A percentile compares a stretch with the other conserved stretches of the same genome.
phyloP scores from a whole-genome alignment of 92 coral and sea anemone species.

The Zoanthus sociatus region DNA sequence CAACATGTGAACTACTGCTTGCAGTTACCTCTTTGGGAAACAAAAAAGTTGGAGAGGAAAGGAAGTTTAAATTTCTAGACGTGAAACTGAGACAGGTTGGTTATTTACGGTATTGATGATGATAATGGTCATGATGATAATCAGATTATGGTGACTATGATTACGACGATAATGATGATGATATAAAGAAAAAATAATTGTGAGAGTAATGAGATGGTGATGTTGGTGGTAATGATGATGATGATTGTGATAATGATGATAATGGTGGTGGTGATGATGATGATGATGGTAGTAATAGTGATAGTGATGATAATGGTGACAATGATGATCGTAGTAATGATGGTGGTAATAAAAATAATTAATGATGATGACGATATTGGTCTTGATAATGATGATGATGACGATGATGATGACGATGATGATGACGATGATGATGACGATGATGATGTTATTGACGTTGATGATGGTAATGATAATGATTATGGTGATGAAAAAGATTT shows the following conservation, averaged over 20 bases:
- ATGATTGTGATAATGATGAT: too few species aligned
- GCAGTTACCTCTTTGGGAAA: not conserved
- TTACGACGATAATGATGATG: not conserved
- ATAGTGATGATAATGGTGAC: not conserved
- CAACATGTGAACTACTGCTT: slow-evolving; percentile 31
- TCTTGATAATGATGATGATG: too few species aligned
- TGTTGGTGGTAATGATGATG: too few species aligned
- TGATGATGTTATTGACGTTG: too few species aligned
- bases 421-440: too few species aligned
- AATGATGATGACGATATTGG: too few species aligned
- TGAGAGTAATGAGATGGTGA: not conserved
- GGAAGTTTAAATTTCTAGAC: not conserved
- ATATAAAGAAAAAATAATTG: not conserved
- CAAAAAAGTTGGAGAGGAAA: not conserved
- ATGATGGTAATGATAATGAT: not conserved
- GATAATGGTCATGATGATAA: not conserved
- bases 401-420: too few species aligned
- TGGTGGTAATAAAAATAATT: not conserved
- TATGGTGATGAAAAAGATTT: too few species aligned
- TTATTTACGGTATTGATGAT: not conserved
- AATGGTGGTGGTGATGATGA: too few species aligned
- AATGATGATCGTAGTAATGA: not conserved
- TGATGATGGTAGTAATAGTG: not conserved
- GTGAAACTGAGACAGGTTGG: not conserved
- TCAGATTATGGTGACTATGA: not conserved